Evolutionary conservation across 2,797 vertebrate species (phyloP).

Genomic region (Sebastolobus altivelis): DNA sequence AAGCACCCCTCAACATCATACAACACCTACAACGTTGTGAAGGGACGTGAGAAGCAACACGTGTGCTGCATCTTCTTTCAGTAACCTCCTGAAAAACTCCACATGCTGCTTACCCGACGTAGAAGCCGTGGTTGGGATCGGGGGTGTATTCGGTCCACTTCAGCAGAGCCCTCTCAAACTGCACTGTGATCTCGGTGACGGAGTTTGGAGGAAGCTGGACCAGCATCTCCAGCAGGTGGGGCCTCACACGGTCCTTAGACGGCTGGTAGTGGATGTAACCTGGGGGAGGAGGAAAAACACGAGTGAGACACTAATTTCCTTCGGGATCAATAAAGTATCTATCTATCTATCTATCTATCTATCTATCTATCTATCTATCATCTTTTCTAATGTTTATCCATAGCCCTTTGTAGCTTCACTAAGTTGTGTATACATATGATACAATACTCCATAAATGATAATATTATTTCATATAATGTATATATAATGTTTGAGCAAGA

Average conservation of each 20-base stretch:
- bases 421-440: not conserved
- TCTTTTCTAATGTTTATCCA: not conserved
- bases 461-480: not conserved
- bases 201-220: constrained; percentile 96
- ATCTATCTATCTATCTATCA: no score
- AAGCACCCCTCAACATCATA: not conserved
- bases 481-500: not conserved
- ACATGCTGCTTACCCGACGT: constrained; percentile 87
- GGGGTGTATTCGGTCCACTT: constrained; percentile 99
- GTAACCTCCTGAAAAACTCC: not conserved
- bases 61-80: not conserved
- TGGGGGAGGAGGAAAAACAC: constrained; percentile 53
- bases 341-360: no score
- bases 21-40: not conserved
- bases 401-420: not conserved
- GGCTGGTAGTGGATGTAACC: constrained; percentile 98
- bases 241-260: constrained; percentile 92
- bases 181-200: constrained; percentile 93
- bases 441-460: not conserved
- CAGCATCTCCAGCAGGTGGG: constrained; percentile 97
- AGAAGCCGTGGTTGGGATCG: constrained; percentile 97
- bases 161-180: constrained; percentile 96
- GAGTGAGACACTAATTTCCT: not conserved
- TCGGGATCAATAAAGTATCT: no score
- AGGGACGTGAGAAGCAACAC: no score